Evolutionary conservation across 2,113 vertebrate species (phyloP), one percentile per base, ranked within the genome.

Genomic region (Carassius gibelio): DNA sequence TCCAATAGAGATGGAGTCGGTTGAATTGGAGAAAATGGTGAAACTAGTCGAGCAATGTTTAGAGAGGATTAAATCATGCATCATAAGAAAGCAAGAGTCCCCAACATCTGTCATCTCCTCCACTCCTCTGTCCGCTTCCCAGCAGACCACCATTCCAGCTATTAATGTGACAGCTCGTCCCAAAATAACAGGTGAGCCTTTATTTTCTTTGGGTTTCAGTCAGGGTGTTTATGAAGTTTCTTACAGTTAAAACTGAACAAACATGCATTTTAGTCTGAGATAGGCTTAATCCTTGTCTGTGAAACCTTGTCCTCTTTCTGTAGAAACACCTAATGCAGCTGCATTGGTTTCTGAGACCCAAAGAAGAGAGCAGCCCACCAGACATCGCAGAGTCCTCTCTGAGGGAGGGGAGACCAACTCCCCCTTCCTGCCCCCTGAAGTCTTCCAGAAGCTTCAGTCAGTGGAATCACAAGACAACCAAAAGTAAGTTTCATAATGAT

Each of bases 31-130:
- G 0, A 97, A 96, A 89, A 97, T 99, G 97, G 92, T 99, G 88
- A 96, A 95, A 86, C 91, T 99, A 11, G 97, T 96, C 0, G 97
- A 97, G 90, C 98, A 99, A 90, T 99, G 98, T 90, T 92, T 99
- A 90, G 98, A 98, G 90, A 94, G 98, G 61, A 95, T 96, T 77
- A 97, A 96, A 90, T 97, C 96, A 0, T 97, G 96, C 1, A 88
- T 95, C 1, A 94, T 85, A 42, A 93, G 87, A 82, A 89, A 38
- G 61, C 14, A 55, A 0, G 86, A 91, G 8, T 66, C 84, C 2
- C 30, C 85, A 13, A 64, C 81, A 72, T 26, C 38, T 3, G 38
- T 17, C 9, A 50, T 48, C 9, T n/a, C 83, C 23, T 55, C 76
- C 13, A 9, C 42, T 26, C 86, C 80, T 11, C 84, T 69, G 19